Conservation (phyloP, 2,113 vertebrate genomes). For the Gorsachius goisagi region DNA sequence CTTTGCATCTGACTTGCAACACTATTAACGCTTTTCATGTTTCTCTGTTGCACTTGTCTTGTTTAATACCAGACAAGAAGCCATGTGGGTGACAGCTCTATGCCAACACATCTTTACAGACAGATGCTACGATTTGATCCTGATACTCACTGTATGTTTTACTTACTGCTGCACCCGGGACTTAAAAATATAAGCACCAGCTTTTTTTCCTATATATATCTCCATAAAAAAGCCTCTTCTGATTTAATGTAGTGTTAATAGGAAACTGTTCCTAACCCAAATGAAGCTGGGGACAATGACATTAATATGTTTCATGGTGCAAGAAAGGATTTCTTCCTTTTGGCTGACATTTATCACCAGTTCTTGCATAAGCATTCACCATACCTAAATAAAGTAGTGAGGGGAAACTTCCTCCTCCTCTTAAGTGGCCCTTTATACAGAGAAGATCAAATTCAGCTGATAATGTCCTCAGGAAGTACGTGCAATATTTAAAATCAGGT, state of each 20-base stretch:
- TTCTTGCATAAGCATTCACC: neutral
- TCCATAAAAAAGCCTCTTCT: neutral
- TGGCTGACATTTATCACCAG: neutral
- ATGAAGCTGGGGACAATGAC: neutral
- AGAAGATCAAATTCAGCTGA: neutral
- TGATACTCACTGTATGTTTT: slow-evolving; percentile 18
- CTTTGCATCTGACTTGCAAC: neutral
- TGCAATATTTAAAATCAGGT: neutral
- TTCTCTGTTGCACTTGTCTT: slow-evolving; percentile 22
- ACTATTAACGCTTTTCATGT: slow-evolving; percentile 5
- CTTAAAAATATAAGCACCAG: neutral
- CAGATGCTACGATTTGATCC: slow-evolving; percentile 29
- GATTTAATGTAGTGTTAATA: neutral
- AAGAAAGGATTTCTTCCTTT: neutral
- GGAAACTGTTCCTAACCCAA: neutral
- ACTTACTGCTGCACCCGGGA: neutral
- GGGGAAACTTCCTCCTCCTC: neutral
- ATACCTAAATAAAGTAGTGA: neutral
- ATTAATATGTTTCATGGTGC: neutral
- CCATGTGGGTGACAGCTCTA: slow-evolving; percentile 15
- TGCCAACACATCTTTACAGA: slow-evolving; percentile 28
- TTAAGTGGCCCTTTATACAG: neutral
- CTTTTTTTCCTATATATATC: neutral
- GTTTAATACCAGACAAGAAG: slow-evolving; percentile 6
- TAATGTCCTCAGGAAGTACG: neutral